These are phyloP conservation scores for Herpailurus yagouaroundi DNA, from an alignment of 2,113 vertebrate species.

Conservation along the genomic window DNA sequence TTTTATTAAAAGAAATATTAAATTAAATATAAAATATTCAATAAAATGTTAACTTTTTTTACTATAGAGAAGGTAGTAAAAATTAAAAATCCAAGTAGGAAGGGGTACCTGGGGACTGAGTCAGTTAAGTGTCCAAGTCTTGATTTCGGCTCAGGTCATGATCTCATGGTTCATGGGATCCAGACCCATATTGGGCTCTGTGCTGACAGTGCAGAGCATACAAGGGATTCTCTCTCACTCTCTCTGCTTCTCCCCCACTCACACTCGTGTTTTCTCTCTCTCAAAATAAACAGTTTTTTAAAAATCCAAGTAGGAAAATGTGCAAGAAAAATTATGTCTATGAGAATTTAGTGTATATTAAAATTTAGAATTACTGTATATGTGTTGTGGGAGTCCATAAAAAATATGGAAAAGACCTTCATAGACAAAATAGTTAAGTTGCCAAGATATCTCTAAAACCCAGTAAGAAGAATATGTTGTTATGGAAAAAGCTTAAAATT, in stretches of 20 bases:
- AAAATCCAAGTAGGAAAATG: background rate
- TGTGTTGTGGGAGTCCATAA: background rate
- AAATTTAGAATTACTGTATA: background rate
- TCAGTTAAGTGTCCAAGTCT: no score
- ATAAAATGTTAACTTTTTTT: background rate
- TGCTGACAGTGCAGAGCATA: no score
- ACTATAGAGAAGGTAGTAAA: background rate
- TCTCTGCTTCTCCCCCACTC: no score
- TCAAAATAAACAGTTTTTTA: background rate
- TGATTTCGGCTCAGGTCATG: no score
- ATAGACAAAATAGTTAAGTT: slow-evolving; percentile 25
- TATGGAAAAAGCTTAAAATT: background rate
- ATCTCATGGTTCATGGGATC: no score
- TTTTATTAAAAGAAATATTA: slow-evolving; percentile 45
- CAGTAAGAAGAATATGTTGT: background rate
- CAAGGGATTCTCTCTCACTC: no score
- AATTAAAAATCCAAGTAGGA: slow-evolving; percentile 36
- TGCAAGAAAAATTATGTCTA: background rate
- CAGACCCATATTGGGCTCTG: no score
- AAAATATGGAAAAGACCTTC: background rate
- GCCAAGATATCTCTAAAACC: background rate
- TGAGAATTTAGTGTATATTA: background rate
- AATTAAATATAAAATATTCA: background rate
- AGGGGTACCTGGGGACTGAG: background rate
- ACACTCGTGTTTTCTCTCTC: no score